Conservation (phyloP, 2,113 vertebrate species). For the Tragulus kanchil region DNA sequence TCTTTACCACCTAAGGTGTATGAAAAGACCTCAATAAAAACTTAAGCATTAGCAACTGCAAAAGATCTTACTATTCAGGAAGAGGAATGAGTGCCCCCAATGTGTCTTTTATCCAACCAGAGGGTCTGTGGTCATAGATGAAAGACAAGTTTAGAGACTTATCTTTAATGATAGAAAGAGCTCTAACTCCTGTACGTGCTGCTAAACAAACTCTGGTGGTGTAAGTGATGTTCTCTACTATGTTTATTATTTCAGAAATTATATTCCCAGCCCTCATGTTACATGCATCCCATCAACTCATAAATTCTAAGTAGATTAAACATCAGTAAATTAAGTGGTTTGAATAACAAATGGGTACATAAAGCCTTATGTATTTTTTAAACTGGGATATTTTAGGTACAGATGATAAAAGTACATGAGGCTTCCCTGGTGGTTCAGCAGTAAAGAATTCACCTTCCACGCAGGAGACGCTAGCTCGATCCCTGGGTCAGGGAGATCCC, state of each 20-base stretch:
- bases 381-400: not conserved
- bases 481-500: not conserved
- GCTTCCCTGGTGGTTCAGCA: not conserved
- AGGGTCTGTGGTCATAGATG: not conserved
- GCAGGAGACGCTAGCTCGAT: not conserved
- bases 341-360: not conserved
- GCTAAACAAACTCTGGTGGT: not conserved
- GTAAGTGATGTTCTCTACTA: not conserved
- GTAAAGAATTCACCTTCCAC: not conserved
- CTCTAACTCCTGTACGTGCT: not conserved
- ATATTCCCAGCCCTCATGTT: not conserved
- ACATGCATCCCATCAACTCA: slow-evolving; percentile 10
- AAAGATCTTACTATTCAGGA: not conserved
- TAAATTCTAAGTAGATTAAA: slow-evolving; percentile 13
- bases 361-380: not conserved
- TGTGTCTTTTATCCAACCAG: not conserved
- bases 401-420: not conserved
- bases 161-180: not conserved
- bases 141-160: not conserved
- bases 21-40: not conserved
- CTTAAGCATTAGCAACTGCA: slow-evolving; percentile 20
- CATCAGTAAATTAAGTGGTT: not conserved
- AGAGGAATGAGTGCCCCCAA: not conserved
- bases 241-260: slow-evolving; percentile 9
- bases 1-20: no score